These are phyloP conservation scores for Strix occidentalis DNA, from an alignment of 2,797 vertebrate genomes.

Conservation along the genomic window DNA sequence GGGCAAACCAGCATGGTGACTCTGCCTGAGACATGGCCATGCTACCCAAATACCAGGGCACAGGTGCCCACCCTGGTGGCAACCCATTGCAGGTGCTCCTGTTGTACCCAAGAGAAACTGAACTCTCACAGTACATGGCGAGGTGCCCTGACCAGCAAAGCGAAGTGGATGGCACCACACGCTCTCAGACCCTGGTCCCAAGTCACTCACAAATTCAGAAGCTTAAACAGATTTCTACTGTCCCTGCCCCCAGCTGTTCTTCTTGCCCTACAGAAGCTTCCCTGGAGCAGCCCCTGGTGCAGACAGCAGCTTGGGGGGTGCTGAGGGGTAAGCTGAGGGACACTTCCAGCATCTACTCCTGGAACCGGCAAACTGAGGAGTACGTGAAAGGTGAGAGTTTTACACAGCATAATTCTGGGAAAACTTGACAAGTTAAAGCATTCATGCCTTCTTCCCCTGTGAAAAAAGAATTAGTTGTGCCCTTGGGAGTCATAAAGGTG, in stretches of 20 bases:
- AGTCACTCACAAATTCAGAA: background rate
- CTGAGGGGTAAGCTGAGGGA: background rate
- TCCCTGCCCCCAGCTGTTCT: background rate
- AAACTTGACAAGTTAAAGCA: background rate
- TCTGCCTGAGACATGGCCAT: rapidly evolving
- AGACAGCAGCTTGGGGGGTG: background rate
- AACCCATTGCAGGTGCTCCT: background rate
- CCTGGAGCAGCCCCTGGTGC: background rate
- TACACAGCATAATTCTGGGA: background rate
- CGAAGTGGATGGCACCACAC: background rate
- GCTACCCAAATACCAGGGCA: background rate
- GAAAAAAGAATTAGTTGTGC: background rate
- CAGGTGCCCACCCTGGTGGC: background rate
- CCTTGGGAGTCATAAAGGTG: rapidly evolving
- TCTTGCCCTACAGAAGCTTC: background rate
- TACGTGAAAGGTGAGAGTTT: rapidly evolving
- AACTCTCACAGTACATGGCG: background rate
- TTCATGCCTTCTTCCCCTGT: background rate
- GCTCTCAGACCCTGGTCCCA: background rate
- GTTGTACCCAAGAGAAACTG: background rate
- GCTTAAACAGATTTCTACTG: background rate
- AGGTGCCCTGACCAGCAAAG: background rate
- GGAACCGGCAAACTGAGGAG: background rate
- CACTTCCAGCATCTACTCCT: background rate
- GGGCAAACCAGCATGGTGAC: background rate